phyloP scores from a whole-genome alignment of 2,113 vertebrate species.

The Nettapus auritus region DNA sequence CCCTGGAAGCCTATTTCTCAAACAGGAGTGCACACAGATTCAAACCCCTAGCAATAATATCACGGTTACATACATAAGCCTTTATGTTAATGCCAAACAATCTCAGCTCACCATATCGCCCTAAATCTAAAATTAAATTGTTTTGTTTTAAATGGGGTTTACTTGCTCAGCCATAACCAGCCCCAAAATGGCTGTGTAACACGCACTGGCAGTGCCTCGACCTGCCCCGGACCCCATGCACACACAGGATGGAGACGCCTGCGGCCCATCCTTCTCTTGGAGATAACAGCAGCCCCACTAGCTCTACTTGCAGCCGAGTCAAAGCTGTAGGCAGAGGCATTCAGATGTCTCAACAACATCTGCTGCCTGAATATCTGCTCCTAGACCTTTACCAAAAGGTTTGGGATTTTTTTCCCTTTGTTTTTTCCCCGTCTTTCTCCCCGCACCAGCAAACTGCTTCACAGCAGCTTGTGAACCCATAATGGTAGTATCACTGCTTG shows the following conservation, averaged over 20 bases:
- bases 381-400: background rate
- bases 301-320: background rate
- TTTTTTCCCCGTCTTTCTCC: background rate
- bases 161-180: background rate
- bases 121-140: background rate
- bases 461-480: background rate
- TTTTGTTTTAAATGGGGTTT: background rate
- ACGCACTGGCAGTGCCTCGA: background rate
- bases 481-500: background rate
- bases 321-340: background rate
- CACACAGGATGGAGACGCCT: background rate
- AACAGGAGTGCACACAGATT: background rate
- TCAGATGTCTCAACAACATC: background rate
- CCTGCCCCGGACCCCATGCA: background rate
- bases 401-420: rapidly evolving
- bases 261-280: background rate
- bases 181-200: background rate
- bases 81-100: background rate
- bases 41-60: background rate
- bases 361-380: background rate
- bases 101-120: background rate
- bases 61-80: background rate
- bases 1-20: background rate
- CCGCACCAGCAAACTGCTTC: background rate
- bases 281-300: background rate